Evolutionary conservation across 2,888 invertebrate species (phyloP), one percentile per base, ranked within the genome.

Genomic region (Ligdia adustata): DNA sequence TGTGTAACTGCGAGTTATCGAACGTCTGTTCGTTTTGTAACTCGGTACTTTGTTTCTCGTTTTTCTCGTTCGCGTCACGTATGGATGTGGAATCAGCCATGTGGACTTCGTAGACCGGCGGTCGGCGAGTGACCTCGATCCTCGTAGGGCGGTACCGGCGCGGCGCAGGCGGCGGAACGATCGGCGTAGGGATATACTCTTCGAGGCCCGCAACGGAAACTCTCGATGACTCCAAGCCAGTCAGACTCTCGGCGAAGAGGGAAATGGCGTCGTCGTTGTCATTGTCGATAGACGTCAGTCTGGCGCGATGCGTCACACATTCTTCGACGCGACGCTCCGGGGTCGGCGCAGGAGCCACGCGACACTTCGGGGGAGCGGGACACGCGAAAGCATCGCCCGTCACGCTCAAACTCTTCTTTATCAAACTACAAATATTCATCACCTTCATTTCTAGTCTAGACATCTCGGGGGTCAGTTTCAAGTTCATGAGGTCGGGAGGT

Each of bases 201-300:
- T 80, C 80, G 7, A n/a, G 5, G 37, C 64, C 29, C 55, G 34
- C 1, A 53, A 22, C 6, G 50, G 33, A 4, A 32, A 11, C 7
- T 9, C 56, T 64, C 7, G 65, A 64, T 2, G 79, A 67, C 34
- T 86, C 88, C n/a, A 81, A 62, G 1, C 71, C 79, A 0, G 78
- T 75, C n/a, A 88, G 63, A 52, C 88, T 88, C 59, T 84, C 87
- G 7, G 88, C 88, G 51, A 63, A 89, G 1, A 90, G 39, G 5
- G 89, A 89, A 9, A 88, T 54, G 0, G 84, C 73, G 33, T 88
- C 88, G 9, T 84, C 82, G 20, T 82, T 86, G 9, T 84, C 82
- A 18, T 82, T 86, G 7, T 86, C 84, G 15, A 53, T 57, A 0
- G 57, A 20, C 1, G 22, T 20, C 20, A 60, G 55, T 3, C 43